Evolutionary conservation across 2,113 vertebrate species (phyloP).

Genomic region (Toxotes jaculatrix): DNA sequence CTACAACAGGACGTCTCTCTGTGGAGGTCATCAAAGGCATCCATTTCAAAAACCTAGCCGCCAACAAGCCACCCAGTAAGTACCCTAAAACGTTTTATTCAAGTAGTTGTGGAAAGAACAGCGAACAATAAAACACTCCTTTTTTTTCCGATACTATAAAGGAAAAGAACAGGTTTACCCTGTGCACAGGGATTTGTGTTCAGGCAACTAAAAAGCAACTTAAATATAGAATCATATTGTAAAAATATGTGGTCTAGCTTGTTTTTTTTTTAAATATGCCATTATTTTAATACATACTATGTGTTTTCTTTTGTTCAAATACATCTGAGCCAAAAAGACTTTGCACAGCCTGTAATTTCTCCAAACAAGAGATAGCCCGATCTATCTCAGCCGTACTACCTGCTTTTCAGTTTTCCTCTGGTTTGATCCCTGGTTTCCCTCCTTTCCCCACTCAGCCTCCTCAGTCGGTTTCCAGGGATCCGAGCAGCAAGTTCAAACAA

Average conservation of each 20-base stretch:
- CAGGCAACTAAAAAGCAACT: background rate
- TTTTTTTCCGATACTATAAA: background rate
- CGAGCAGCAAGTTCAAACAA: constrained; percentile 61
- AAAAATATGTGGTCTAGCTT: background rate
- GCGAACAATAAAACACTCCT: background rate
- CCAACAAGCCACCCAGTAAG: constrained; percentile 99
- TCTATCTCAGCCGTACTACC: constrained; percentile 37
- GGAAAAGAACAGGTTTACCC: constrained; percentile 3
- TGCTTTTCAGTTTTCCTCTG: constrained; percentile 68
- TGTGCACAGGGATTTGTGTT: constrained; percentile 14
- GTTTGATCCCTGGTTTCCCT: constrained; percentile 76
- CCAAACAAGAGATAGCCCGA: background rate
- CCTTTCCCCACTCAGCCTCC: constrained; percentile 36
- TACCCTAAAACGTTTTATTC: constrained; percentile 71
- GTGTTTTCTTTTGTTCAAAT: background rate
- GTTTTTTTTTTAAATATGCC: background rate
- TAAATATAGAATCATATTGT: background rate
- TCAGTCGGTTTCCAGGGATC: constrained; percentile 37
- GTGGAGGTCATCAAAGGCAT: constrained; percentile 99
- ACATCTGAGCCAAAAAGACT: background rate
- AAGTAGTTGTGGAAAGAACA: background rate
- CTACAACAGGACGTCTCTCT: constrained; percentile 96
- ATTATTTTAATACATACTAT: background rate
- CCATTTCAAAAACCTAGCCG: constrained; percentile 98
- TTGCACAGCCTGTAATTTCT: constrained; percentile 29